These are phyloP conservation scores for Peromyscus polionotus DNA, from an alignment of 2,113 vertebrate species.

Conservation along the genomic window DNA sequence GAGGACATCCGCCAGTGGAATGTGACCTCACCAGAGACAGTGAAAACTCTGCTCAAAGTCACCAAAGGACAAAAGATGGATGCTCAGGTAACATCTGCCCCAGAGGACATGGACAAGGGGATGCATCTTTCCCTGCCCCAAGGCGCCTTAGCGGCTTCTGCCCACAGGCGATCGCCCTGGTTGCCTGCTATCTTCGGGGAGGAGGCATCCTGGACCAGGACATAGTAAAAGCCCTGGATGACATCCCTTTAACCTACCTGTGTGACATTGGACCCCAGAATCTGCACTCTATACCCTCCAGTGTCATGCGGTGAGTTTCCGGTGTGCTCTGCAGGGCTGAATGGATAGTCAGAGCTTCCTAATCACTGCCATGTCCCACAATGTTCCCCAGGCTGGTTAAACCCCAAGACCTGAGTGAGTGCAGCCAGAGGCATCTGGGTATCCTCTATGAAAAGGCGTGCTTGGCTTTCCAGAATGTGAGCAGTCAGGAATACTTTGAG, in stretches of 20 bases:
- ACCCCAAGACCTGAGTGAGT: constrained; percentile 82
- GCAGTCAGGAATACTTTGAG: constrained; percentile 65
- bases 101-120: not conserved
- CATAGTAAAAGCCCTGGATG: constrained; percentile 78
- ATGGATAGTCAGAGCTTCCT: fast-evolving
- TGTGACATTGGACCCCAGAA: constrained; percentile 85
- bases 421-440: constrained; percentile 83
- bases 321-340: fast-evolving
- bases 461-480: constrained; percentile 80
- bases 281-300: constrained; percentile 79
- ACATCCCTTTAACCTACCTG: constrained; percentile 84
- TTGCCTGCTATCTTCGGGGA: constrained; percentile 82
- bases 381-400: constrained; percentile 79
- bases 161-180: constrained; percentile 85
- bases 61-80: not conserved
- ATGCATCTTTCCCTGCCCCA: fast-evolving
- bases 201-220: constrained; percentile 79
- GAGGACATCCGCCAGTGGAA: constrained; percentile 82
- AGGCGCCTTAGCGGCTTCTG: not conserved
- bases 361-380: fast-evolving
- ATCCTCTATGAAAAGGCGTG: constrained; percentile 87
- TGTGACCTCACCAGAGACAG: constrained; percentile 65
- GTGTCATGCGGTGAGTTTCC: constrained; percentile 88
- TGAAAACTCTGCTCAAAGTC: constrained; percentile 77
- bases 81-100: constrained; percentile 32